Evolutionary conservation across 2,888 invertebrate genomes (phyloP).

Genomic region (Hemicrepidius hirtus): DNA sequence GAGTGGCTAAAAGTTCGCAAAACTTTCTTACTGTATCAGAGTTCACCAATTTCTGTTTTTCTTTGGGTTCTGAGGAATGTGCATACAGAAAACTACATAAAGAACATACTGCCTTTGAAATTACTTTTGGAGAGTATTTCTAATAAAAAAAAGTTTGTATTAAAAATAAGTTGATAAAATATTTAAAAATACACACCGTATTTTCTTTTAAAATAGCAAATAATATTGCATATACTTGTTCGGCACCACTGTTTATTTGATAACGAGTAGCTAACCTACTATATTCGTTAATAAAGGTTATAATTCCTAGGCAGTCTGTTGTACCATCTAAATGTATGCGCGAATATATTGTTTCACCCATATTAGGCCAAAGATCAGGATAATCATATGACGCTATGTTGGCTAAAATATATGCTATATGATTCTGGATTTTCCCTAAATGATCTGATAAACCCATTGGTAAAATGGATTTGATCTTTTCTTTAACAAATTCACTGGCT

Average conservation of each 20-base stretch:
- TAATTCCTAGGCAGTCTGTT: slow-evolving; percentile 47
- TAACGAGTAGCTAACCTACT: slow-evolving; percentile 34
- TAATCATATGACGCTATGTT: slow-evolving; percentile 52
- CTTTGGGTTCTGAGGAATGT: background rate
- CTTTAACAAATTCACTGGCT: slow-evolving; percentile 48
- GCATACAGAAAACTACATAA: background rate
- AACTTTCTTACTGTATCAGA: slow-evolving; percentile 35
- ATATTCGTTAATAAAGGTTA: slow-evolving; percentile 52
- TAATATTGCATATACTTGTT: slow-evolving; percentile 36
- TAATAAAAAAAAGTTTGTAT: slow-evolving; percentile 27
- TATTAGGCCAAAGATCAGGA: slow-evolving; percentile 50
- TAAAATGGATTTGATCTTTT: slow-evolving; percentile 49
- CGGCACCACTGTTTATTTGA: slow-evolving; percentile 16
- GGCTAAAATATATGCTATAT: slow-evolving; percentile 50
- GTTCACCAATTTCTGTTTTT: slow-evolving; percentile 13
- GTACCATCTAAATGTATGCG: slow-evolving; percentile 45
- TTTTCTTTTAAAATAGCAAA: slow-evolving; percentile 28
- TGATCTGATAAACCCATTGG: slow-evolving; percentile 51
- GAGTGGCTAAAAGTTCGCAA: slow-evolving; percentile 48
- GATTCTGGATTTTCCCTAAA: slow-evolving; percentile 46
- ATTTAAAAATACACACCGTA: slow-evolving; percentile 19
- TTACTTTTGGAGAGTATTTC: slow-evolving; percentile 39
- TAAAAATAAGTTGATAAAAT: background rate
- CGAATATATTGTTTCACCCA: slow-evolving; percentile 41
- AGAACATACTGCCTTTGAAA: slow-evolving; percentile 34